Conservation (phyloP, 2,888 invertebrate genomes). For the Lissonota sp. region DNA sequence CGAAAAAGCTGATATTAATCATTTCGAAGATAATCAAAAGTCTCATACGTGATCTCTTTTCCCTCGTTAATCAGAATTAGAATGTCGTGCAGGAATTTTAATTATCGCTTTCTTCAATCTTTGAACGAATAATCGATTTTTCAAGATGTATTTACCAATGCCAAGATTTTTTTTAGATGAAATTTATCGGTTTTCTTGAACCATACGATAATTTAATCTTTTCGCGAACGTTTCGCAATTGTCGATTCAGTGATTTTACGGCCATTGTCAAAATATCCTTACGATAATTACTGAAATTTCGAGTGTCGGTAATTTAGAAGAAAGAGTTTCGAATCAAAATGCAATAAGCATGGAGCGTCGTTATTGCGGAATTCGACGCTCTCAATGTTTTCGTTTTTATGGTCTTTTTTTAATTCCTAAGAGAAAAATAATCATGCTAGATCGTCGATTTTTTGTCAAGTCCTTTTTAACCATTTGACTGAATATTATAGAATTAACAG, state of each 20-base stretch:
- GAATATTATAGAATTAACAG: conserved; percentile 36
- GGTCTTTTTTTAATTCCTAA: not conserved
- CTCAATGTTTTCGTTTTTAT: conserved; percentile 47
- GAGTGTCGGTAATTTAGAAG: not conserved
- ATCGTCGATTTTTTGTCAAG: conserved; percentile 32
- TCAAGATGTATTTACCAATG: not conserved
- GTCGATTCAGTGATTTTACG: too few species aligned
- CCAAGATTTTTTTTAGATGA: too few species aligned
- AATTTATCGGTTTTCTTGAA: too few species aligned
- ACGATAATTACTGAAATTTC: not conserved
- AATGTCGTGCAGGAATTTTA: conserved; percentile 13
- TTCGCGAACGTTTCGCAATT: not conserved
- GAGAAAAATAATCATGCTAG: not conserved
- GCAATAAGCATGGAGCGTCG: not conserved
- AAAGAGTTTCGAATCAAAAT: not conserved
- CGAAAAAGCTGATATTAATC: conserved; percentile 13
- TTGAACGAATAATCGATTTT: conserved; percentile 4
- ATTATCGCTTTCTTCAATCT: conserved; percentile 1
- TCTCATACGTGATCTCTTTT: conserved; percentile 21
- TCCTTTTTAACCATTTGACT: conserved; percentile 29
- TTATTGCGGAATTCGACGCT: conserved; percentile 32
- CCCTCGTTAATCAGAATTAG: conserved; percentile 1
- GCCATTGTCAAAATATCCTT: not conserved
- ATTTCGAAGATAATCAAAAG: conserved; percentile 34
- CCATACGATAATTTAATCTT: too few species aligned